Base-by-base conservation (phyloP, 2,113 vertebrate species). In the Carollia perspicillata region DNA sequence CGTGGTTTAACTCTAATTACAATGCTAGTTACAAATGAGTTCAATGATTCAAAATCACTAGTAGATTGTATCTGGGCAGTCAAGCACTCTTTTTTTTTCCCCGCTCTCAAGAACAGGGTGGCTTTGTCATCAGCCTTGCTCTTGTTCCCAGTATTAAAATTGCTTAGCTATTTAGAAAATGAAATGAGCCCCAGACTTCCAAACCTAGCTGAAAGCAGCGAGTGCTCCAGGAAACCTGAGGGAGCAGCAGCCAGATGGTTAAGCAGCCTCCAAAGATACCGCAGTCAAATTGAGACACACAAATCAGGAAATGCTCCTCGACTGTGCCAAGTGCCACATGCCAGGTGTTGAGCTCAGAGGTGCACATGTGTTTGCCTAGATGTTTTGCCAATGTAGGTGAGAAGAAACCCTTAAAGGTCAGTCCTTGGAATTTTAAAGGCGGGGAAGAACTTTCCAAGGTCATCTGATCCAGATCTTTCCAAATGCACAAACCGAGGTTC, bases 1-100 rank as follows among this genome's bases (percentile, higher is more conserved):
- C 2, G 0, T 90, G 93, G 89, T 92, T 94, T 90, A 93, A 84
- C 93, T 95, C 96, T 97, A 97, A 97, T 96, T 96, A 96, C 91
- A 91, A 69, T 86, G 85, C 95, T 97, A 96, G 93, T 97, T 96
- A 97, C 79, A 89, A 94, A 94, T 72, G 89, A 96, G 71, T 87
- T 84, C 6, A 16, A 79, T 96, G 95, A 97, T 95, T 94, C 93
- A 96, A 58, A 96, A 95, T 80, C 75, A 72, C 89, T 75, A 74
- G 94, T 90, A 75, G 47, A 79, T 92, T 89, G 53, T 91, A 91
- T 77, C 74, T 89, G 84, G 33, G 84, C 63, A 75, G 90, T 72
- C 20, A 3, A 85, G 71, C 13, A 8, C 10, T 60, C 30, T 30
- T 63, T 60, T 42, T 42, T 28, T 93, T 88, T 58, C 22, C 17